phyloP scores from a whole-genome alignment of 1,140 invertebrate genomes.

The Drosophila sucinea region DNA sequence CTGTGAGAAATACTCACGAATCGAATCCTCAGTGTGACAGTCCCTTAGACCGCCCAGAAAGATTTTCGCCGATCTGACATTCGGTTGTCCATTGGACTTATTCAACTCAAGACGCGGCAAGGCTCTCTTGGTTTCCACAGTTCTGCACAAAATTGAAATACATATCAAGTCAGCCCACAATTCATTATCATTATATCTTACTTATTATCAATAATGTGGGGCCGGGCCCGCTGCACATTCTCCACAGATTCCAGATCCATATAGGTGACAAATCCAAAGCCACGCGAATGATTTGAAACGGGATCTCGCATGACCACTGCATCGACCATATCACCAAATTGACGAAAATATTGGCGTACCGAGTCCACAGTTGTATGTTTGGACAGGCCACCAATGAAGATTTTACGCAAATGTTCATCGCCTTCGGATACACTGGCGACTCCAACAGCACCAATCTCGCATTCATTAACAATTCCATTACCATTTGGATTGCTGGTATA shows the following conservation, averaged over 20 bases:
- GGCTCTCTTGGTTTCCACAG: slow-evolving; percentile 98
- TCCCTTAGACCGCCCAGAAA: slow-evolving; percentile 96
- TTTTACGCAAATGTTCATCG: slow-evolving; percentile 66
- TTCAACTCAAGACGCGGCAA: slow-evolving; percentile 96
- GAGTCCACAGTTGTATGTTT: slow-evolving; percentile 44
- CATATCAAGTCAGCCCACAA: not conserved
- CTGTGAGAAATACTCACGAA: slow-evolving; percentile 92
- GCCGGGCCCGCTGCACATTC: slow-evolving; percentile 52
- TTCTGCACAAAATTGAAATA: slow-evolving; percentile 83
- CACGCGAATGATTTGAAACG: slow-evolving; percentile 57
- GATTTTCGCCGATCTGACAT: slow-evolving; percentile 93
- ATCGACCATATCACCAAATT: slow-evolving; percentile 58
- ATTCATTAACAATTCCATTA: not conserved
- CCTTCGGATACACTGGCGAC: not conserved
- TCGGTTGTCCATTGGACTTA: slow-evolving; percentile 92
- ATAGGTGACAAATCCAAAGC: slow-evolving; percentile 68
- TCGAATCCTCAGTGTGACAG: slow-evolving; percentile 93
- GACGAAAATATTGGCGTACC: slow-evolving; percentile 43
- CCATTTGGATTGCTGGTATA: not conserved
- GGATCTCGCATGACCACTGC: slow-evolving; percentile 70
- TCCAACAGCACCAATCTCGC: not conserved
- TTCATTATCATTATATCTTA: slow-evolving; percentile 62
- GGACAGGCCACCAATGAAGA: slow-evolving; percentile 65
- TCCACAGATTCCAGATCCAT: slow-evolving; percentile 49
- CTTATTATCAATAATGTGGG: slow-evolving; percentile 75